These are phyloP conservation scores for Hafferia zeledoni DNA, from an alignment of 2,797 vertebrate genomes.

Conservation along the genomic window DNA sequence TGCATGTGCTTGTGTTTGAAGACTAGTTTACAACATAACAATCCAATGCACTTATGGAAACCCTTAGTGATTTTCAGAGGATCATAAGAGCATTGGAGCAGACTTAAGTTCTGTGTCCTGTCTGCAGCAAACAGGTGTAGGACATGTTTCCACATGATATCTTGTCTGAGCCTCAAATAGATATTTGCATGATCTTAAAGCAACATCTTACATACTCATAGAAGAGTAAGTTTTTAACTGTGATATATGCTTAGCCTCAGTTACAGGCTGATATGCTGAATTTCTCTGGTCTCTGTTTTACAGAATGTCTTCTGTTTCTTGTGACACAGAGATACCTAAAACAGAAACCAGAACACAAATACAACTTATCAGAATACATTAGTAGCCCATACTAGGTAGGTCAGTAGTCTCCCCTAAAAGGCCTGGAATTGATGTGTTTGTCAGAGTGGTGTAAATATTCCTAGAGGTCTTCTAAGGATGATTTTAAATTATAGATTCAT, in stretches of 20 bases:
- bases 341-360: background rate
- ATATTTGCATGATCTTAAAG: background rate
- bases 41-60: background rate
- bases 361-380: background rate
- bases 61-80: background rate
- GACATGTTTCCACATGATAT: background rate
- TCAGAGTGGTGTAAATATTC: background rate
- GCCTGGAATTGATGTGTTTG: background rate
- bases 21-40: background rate
- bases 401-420: background rate
- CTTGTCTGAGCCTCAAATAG: background rate
- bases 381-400: background rate
- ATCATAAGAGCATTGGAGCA: background rate
- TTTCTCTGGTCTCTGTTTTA: background rate
- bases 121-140: background rate
- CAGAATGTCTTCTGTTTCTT: background rate
- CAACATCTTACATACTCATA: background rate
- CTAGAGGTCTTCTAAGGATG: background rate
- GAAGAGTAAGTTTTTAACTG: background rate
- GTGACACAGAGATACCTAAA: background rate
- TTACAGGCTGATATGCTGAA: background rate
- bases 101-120: background rate
- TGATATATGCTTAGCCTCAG: background rate
- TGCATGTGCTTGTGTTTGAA: fast-evolving
- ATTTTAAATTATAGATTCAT: background rate